phyloP scores from a whole-genome alignment of 2,113 vertebrate species.

The Brachyhypopomus occidentalis region DNA sequence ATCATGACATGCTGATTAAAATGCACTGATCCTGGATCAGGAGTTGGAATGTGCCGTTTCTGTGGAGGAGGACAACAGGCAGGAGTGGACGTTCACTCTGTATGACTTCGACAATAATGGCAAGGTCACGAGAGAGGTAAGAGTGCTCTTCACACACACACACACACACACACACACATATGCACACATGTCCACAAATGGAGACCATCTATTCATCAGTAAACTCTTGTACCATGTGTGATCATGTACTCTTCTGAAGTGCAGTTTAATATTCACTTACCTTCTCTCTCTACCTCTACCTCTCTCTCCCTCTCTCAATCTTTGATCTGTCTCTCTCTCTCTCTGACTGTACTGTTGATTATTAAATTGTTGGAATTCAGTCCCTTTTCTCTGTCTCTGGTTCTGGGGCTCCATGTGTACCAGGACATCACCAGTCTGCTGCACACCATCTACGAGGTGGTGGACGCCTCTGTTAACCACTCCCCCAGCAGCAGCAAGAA shows the following conservation, averaged over 20 bases:
- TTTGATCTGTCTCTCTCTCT: neutral
- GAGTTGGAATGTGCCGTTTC: constrained; percentile 97
- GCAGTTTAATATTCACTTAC: neutral
- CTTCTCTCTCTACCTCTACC: neutral
- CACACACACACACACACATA: no score
- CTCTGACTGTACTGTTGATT: no score
- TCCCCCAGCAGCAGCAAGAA: constrained; percentile 95
- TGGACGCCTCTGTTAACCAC: constrained; percentile 95
- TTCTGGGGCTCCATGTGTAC: neutral
- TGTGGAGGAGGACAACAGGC: constrained; percentile 94
- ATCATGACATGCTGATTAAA: neutral
- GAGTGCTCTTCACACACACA: constrained; percentile 18
- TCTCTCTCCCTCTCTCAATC: neutral
- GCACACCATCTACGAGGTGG: constrained; percentile 98
- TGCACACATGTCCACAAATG: no score
- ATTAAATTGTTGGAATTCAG: no score
- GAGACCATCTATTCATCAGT: no score
- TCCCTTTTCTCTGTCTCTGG: no score
- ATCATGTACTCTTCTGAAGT: no score
- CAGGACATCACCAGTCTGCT: constrained; percentile 97
- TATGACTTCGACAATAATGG: constrained; percentile 99
- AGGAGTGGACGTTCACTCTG: constrained; percentile 98
- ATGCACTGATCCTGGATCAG: constrained; percentile 71
- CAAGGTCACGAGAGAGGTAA: constrained; percentile 98
- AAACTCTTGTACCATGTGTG: no score